Evolutionary conservation across 1,140 invertebrate genomes (phyloP).

Genomic region (Heliothis subflexa): DNA sequence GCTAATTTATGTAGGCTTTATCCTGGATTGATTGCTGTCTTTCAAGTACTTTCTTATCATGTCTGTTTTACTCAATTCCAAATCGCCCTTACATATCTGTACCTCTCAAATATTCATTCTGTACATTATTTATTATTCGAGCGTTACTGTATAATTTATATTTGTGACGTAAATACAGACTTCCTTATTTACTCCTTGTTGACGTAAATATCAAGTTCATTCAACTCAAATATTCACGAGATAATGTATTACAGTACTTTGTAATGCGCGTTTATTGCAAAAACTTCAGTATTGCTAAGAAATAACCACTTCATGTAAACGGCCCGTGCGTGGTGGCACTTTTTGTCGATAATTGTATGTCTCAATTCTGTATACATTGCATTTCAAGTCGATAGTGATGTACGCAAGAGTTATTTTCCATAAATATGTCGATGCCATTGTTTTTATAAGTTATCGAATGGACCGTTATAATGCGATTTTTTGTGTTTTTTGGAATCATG

Average conservation of each 20-base stretch:
- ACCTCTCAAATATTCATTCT: neutral
- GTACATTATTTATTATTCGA: neutral
- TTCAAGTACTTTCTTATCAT: neutral
- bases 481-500: neutral
- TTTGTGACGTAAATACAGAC: neutral
- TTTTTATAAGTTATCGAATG: neutral
- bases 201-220: neutral
- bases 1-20: constrained; percentile 33
- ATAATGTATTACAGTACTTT: constrained; percentile 8
- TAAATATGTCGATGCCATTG: constrained; percentile 16
- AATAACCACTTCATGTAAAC: constrained; percentile 18
- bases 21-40: neutral
- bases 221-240: neutral
- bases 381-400: neutral
- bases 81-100: neutral
- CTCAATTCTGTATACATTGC: constrained; percentile 11
- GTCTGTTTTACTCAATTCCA: neutral
- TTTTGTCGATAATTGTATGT: neutral
- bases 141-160: neutral
- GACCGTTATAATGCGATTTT: neutral
- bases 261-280: constrained; percentile 9
- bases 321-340: neutral
- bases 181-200: neutral
- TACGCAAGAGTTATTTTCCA: neutral
- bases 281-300: constrained; percentile 6